Evolutionary conservation across 2,888 invertebrate species (phyloP), one percentile per base, ranked within the genome.

Genomic region (Bombyx huttoni): DNA sequence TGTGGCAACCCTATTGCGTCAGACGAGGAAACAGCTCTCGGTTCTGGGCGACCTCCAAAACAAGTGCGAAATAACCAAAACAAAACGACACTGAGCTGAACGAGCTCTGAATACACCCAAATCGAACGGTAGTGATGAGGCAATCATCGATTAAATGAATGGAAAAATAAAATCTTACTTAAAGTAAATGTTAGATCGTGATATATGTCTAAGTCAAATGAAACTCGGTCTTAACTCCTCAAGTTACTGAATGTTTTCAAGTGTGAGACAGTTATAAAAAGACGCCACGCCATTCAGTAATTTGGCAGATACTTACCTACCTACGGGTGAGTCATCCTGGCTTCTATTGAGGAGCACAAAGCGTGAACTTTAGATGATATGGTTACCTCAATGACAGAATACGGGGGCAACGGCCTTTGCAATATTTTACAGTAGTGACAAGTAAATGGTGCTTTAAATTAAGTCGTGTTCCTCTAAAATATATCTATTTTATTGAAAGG

Each of bases 71-170:
- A 64, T 62, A 54, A 69, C 63, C 60, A 66, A 66, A 64, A 61
- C 57, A 61, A 64, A 63, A 61, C 56, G 54, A 63, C 61, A 54
- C 63, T 61, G 65, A 63, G 59, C 51, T 51, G 56, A 54, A 63
- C 61, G 65, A 63, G 60, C 51, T 51, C 56, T 59, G 49, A 58
- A 54, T 48, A 49, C 51, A 50, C 52, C 55, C 69, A 75, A 75
- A 67, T 67, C 56, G 60, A 74, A 70, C 68, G 63, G 73, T 70
- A 73, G 68, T 62, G 75, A 71, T 84, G 84, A 84, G 71, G 78
- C 77, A 81, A 81, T 76, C 77, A 59, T 51, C 60, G 56, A 54
- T 67, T 72, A 68, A 73, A 73, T 81, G 75, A 82, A 82, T 81
- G 78, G 81, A 79, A 77, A 77, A 76, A 73, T 52, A 71, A 75